Base-by-base conservation (phyloP, 2,113 vertebrate genomes). In the Scopus umbretta region DNA sequence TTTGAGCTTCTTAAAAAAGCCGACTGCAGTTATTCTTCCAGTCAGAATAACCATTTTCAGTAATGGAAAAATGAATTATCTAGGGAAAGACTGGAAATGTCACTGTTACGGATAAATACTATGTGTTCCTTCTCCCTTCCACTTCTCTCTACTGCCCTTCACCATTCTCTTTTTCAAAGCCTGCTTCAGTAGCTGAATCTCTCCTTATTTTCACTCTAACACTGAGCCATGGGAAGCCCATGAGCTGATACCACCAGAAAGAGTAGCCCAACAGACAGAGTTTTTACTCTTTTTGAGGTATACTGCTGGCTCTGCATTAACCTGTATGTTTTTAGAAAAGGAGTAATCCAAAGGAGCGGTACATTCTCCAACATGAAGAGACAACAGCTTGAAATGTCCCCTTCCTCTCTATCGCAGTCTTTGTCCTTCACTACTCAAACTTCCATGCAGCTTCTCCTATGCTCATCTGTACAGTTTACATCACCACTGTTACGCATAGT, bases 1-100 rank as follows among this genome's bases (percentile, higher is more conserved):
- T 96, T 92, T 80, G 36, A 93, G 66, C 75, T 91, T 91, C 91
- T 85, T 85, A 52, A 83, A 93, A 95, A 92, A 84, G 62, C 56
- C 11, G 9, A 85, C 91, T 94, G 86, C 89, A 84, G 61, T 91
- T 94, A 94, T 91, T 92, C 86, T 91, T 92, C 86, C 70, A 92
- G 76, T 87, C 83, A 87, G 91, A 94, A 92, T 72, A 97, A 92
- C 80, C 61, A 81, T 84, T 92, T 74, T 30, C 76, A 89, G 76
- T 81, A 96, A 93, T 53, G 52, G 65, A 88, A 94, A 96, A 96
- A 95, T 86, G 50, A 93, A 91, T 92, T 94, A 84, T 66, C 86
- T 88, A 38, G 45, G 67, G 55, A 74, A 94, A 93, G 40, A 49
- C 65, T 65, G 52, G 76, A 91, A 94, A 84, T 66, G 42, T 79